Conservation (phyloP, 1,140 invertebrate species). For the Diabrotica virgifera region DNA sequence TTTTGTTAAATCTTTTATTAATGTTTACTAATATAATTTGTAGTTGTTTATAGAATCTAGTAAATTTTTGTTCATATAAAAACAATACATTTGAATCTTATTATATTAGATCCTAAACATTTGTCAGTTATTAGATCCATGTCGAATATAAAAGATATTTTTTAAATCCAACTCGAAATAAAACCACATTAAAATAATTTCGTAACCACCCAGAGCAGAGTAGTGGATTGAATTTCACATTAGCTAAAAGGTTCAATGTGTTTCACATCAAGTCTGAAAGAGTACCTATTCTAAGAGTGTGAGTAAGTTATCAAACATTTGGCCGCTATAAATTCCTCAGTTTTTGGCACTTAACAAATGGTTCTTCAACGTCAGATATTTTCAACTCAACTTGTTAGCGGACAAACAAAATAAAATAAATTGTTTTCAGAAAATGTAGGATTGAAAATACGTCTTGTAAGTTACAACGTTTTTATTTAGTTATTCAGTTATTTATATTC, state of each 20-base stretch:
- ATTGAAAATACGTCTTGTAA: too few species aligned
- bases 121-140: too few species aligned
- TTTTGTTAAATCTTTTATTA: too few species aligned
- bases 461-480: too few species aligned
- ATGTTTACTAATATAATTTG: too few species aligned
- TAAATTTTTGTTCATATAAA: too few species aligned
- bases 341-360: conserved; percentile 1
- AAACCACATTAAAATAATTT: background rate
- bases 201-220: background rate
- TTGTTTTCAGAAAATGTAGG: too few species aligned
- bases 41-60: too few species aligned
- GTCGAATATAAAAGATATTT: background rate
- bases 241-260: background rate
- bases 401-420: background rate
- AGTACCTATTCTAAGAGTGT: background rate
- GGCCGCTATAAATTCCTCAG: background rate
- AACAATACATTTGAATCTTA: too few species aligned
- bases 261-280: background rate
- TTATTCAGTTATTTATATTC: too few species aligned
- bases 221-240: background rate
- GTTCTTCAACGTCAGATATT: background rate
- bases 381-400: background rate
- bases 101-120: too few species aligned
- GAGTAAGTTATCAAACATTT: conserved; percentile 2
- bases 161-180: background rate